phyloP scores from a whole-genome alignment of 2,797 vertebrate genomes.

The Numenius phaeopus region DNA sequence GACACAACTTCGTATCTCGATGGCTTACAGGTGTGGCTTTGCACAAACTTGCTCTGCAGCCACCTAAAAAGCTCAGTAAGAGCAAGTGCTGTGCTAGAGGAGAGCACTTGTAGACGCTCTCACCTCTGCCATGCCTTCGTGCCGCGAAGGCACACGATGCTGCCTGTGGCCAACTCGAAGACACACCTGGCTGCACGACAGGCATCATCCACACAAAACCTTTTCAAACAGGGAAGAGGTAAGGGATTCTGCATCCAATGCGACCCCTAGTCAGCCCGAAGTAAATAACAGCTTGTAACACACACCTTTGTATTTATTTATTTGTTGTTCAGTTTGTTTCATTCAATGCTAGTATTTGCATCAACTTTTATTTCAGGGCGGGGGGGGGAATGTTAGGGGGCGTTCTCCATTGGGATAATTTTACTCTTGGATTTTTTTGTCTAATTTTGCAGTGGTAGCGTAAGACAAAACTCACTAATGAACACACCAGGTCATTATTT shows the following conservation, averaged over 20 bases:
- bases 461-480: background rate
- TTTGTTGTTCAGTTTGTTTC: background rate
- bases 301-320: background rate
- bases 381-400: background rate
- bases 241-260: background rate
- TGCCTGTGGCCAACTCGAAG: background rate
- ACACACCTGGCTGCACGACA: background rate
- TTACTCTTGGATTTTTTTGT: background rate
- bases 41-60: background rate
- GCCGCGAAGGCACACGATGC: accelerated
- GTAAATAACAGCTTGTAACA: background rate
- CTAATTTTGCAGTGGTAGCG: background rate
- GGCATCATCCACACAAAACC: background rate
- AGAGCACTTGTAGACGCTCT: background rate
- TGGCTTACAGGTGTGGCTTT: background rate
- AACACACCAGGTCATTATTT: background rate
- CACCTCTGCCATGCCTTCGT: background rate
- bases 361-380: background rate
- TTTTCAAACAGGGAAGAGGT: background rate
- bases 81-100: background rate
- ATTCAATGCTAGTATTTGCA: background rate
- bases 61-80: background rate
- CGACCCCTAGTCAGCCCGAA: background rate
- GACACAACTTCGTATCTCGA: accelerated
- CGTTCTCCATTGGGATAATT: background rate